Evolutionary conservation across 2,888 invertebrate species (phyloP).

Genomic region (Minunthozetes semirufus): DNA sequence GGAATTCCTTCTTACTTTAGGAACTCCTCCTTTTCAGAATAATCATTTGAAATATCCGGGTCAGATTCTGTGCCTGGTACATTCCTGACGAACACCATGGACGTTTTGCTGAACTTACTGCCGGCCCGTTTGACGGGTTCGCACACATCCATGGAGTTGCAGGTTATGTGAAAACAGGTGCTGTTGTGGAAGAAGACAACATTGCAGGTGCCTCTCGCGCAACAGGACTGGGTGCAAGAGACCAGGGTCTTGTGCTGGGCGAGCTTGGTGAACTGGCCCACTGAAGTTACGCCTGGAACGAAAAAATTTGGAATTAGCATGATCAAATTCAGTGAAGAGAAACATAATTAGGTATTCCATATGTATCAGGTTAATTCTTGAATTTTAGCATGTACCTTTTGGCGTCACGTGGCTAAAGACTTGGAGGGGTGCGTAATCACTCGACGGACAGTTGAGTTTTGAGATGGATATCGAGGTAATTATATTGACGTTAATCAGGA

Average conservation of each 20-base stretch:
- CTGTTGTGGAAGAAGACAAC: slow-evolving; percentile 68
- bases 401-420: background rate
- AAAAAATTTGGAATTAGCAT: no score
- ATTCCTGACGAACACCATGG: slow-evolving; percentile 40
- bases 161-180: slow-evolving; percentile 58
- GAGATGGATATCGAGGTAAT: background rate
- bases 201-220: slow-evolving; percentile 62
- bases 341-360: background rate
- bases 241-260: background rate
- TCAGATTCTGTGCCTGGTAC: slow-evolving; percentile 32
- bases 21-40: background rate
- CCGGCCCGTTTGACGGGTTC: slow-evolving; percentile 39
- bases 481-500: background rate
- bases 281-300: background rate
- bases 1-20: no score
- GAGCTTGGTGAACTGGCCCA: background rate
- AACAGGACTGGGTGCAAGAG: slow-evolving; percentile 52
- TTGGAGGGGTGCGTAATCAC: background rate
- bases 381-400: background rate
- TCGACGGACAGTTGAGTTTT: background rate
- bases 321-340: background rate
- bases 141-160: slow-evolving; percentile 41
- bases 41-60: background rate
- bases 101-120: slow-evolving; percentile 41
- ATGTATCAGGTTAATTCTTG: background rate